Percentiles rank a stretch among this genome's conserved stretches.
Evolutionary conservation across 2,113 vertebrate genomes (phyloP).

Genomic region (Eulemur rufifrons): DNA sequence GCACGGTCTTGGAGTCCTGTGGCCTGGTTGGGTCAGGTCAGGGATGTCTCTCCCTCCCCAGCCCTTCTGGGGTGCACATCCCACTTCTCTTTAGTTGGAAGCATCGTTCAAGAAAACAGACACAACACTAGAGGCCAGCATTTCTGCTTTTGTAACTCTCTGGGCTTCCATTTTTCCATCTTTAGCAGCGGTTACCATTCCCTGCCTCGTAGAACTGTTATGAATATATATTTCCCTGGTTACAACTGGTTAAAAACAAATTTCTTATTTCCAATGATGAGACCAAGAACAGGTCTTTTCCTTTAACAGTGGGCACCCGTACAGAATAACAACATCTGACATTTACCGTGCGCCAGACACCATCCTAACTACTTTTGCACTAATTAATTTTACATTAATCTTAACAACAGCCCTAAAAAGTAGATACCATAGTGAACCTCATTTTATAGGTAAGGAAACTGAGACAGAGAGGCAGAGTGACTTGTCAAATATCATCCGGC

Average conservation of each 20-base stretch:
- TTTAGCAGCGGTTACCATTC: neutral
- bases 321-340: neutral
- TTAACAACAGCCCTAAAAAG: neutral
- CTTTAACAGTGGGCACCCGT: too few species aligned
- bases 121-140: neutral
- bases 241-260: neutral
- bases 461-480: neutral
- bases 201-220: too few species aligned
- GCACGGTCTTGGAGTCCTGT: neutral
- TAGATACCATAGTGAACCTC: neutral
- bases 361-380: neutral
- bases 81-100: neutral
- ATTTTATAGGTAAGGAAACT: neutral
- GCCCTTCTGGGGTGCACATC: neutral
- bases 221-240: too few species aligned
- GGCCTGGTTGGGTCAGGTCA: neutral
- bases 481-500: neutral
- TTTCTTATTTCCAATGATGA: neutral
- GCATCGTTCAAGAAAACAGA: neutral
- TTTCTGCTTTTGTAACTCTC: neutral
- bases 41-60: neutral
- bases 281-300: neutral
- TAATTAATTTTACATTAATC: neutral
- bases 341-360: neutral
- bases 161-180: neutral